A percentile compares a stretch with the other conserved stretches of the same genome.
These are phyloP conservation scores for Lindbergichthys nudifrons DNA, from an alignment of 2,797 vertebrate species.

Conservation along the genomic window DNA sequence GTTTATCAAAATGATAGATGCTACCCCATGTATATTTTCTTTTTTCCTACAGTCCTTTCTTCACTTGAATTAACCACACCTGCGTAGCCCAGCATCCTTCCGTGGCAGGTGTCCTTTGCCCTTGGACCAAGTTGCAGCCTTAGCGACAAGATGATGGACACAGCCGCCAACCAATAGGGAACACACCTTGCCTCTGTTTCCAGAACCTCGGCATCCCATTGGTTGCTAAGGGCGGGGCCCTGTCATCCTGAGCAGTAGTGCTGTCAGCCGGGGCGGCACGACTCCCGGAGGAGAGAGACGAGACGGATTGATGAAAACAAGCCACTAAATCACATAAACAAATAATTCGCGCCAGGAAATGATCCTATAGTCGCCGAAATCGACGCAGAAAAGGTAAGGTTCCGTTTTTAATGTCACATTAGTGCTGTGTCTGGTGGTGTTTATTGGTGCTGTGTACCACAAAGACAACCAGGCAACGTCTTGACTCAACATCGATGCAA, in stretches of 20 bases:
- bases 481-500: conserved; percentile 59
- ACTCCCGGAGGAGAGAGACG: conserved; percentile 75
- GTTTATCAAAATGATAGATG: no score
- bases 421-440: conserved; percentile 1
- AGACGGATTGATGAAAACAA: conserved; percentile 77
- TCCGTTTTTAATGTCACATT: conserved; percentile 25
- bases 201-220: conserved; percentile 60
- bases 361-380: conserved; percentile 60
- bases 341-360: conserved; percentile 68
- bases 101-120: conserved; percentile 75
- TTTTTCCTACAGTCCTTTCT: background rate
- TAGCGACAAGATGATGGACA: conserved; percentile 67
- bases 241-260: conserved; percentile 64
- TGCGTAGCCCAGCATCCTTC: conserved; percentile 77
- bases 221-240: conserved; percentile 85
- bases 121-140: conserved; percentile 69
- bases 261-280: conserved; percentile 81
- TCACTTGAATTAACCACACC: conserved; percentile 41
- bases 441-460: conserved; percentile 40
- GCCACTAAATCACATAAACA: conserved; percentile 54
- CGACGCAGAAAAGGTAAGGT: conserved; percentile 73
- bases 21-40: background rate
- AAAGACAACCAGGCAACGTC: conserved; percentile 61
- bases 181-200: conserved; percentile 39
- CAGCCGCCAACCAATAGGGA: conserved; percentile 64